phyloP scores from a whole-genome alignment of 1,140 invertebrate species.

The Potamilus streckersoni region DNA sequence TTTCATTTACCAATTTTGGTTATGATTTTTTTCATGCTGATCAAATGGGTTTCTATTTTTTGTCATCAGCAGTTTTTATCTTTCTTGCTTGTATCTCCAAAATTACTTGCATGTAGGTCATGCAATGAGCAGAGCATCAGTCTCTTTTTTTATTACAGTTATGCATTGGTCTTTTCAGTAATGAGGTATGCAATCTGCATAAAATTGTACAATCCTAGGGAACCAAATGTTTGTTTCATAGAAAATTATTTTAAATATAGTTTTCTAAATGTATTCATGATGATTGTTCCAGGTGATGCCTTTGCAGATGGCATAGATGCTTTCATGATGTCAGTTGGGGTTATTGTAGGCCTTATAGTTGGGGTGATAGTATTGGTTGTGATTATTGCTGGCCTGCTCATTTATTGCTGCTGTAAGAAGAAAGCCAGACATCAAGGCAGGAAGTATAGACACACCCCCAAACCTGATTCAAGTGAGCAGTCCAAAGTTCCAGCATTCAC shows the following conservation, averaged over 20 bases:
- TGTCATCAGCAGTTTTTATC: too few species aligned
- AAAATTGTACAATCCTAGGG: too few species aligned
- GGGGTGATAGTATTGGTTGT: constrained; percentile 10
- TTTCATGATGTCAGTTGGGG: constrained; percentile 12
- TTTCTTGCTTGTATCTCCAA: too few species aligned
- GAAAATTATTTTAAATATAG: not conserved
- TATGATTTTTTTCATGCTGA: too few species aligned
- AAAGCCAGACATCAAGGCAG: not conserved
- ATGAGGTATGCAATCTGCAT: too few species aligned
- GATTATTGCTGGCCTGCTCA: constrained; percentile 8
- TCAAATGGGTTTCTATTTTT: too few species aligned
- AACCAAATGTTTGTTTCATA: too few species aligned
- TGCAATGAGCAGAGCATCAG: too few species aligned
- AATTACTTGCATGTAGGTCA: too few species aligned
- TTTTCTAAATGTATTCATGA: not conserved
- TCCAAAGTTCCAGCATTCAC: constrained; percentile 7
- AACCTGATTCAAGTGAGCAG: constrained; percentile 1
- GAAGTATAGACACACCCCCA: not conserved
- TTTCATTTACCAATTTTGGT: too few species aligned
- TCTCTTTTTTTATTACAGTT: too few species aligned
- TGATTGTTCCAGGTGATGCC: constrained; percentile 10
- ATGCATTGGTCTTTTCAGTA: too few species aligned
- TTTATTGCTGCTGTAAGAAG: constrained; percentile 17
- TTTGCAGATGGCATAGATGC: constrained; percentile 21
- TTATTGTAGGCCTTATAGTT: constrained; percentile 9